Evolutionary conservation across 2,888 invertebrate genomes (phyloP).

Genomic region (Conops quadrifasciatus): DNA sequence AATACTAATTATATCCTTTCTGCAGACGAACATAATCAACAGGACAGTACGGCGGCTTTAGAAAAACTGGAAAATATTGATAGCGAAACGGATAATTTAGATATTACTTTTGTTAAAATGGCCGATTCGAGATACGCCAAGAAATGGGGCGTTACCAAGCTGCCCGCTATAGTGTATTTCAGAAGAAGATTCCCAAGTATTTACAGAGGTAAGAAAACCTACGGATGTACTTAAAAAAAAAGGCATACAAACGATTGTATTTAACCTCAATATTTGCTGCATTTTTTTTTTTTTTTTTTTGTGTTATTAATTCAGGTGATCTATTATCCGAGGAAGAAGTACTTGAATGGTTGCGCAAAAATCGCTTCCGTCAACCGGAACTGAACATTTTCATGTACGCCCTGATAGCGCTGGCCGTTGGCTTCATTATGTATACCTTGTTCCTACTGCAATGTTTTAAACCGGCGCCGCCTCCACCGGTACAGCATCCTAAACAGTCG

Average conservation of each 20-base stretch:
- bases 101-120: conserved; percentile 95
- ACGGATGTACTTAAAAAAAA: conserved; percentile 9
- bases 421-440: conserved; percentile 89
- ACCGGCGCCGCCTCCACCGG: conserved; percentile 72
- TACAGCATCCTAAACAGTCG: conserved; percentile 64
- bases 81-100: conserved; percentile 92
- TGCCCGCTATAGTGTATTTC: conserved; percentile 92
- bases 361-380: conserved; percentile 91
- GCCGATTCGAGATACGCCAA: conserved; percentile 89
- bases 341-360: conserved; percentile 91
- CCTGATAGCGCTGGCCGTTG: conserved; percentile 82
- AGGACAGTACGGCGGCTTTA: conserved; percentile 83
- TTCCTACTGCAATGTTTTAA: conserved; percentile 91
- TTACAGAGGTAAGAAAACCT: conserved; percentile 79
- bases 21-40: conserved; percentile 80
- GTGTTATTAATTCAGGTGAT: conserved; percentile 72
- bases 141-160: conserved; percentile 91
- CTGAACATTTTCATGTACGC: conserved; percentile 95
- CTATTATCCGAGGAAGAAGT: conserved; percentile 85
- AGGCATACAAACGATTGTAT: conserved; percentile 6
- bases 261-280: background rate
- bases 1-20: background rate
- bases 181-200: conserved; percentile 91
- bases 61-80: conserved; percentile 92
- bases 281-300: conserved; percentile 1